Base-by-base conservation (phyloP, 2,888 invertebrate species). In the Smittia aterrima region DNA sequence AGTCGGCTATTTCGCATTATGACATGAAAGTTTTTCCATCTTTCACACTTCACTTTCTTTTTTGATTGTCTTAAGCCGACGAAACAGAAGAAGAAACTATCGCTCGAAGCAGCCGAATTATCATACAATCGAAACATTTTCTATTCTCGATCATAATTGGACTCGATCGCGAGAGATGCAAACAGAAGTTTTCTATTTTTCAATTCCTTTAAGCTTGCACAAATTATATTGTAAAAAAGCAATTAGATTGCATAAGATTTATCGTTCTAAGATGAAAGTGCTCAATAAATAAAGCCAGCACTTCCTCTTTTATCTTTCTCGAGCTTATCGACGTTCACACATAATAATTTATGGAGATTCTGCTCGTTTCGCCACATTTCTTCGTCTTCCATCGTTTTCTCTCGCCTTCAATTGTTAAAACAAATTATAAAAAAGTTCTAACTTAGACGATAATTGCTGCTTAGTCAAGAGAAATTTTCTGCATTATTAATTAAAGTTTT, bases 21-120 rank as follows among this genome's bases (percentile, higher is more conserved):
- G 58, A 20, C 58, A 58, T 58, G 22, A 58, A 58, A 58, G 20
- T 58, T 58, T 3, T 47, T 58, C 20, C 58, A 58, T 58, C 16
- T 58, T 58, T 58, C 58, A 20, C 58, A 58, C 58, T 58, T 58
- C 58, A 58, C 58, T 58, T 58, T 58, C 58, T 58, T 58, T 58
- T 58, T 58, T 18, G 18, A 58, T 58, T 58, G 58, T 58, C 20
- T 58, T 58, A 18, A 20, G 16, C 18, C 18, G 58, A 1, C 18
- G 18, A 58, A 58, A 18, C 20, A 58, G 20, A 22, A 58, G 32
- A 32, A 32, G 22, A n/a, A 20, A 7, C 9, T 58, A 20, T n/a
- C 18, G 20, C 58, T 3, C 9, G 3, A 7, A 58, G 58, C 18
- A 20, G 20, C 11, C 58, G 58, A 58, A 58, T 58, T 58, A 58